Evolutionary conservation across 2,113 vertebrate genomes (phyloP).

Genomic region (Taxidea taxus): DNA sequence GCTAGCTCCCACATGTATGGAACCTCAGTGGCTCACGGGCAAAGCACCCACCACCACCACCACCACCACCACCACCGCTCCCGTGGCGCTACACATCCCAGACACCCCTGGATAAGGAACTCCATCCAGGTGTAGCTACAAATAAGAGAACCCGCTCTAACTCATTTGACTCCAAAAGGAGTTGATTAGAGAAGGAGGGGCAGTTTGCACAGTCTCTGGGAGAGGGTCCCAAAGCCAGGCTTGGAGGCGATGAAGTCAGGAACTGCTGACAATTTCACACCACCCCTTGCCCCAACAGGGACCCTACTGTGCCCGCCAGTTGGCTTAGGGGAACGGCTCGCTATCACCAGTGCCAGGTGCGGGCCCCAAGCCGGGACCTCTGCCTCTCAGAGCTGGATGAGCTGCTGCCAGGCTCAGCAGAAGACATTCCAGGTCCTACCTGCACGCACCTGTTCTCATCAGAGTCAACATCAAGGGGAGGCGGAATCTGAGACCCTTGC

Average conservation of each 20-base stretch:
- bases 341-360: rapidly evolving
- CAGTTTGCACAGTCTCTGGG: not conserved
- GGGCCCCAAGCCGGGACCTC: not conserved
- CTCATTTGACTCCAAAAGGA: not conserved
- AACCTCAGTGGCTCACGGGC: not conserved
- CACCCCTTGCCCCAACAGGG: not conserved
- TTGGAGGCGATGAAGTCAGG: not conserved
- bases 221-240: not conserved
- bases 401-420: not conserved
- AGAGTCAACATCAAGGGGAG: not conserved
- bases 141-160: not conserved
- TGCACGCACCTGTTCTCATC: not conserved
- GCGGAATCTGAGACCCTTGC: not conserved
- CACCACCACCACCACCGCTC: not conserved
- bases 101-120: not conserved
- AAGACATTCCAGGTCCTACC: not conserved
- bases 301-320: not conserved
- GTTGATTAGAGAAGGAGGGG: not conserved
- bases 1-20: not conserved
- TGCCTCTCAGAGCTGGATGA: not conserved
- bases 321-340: not conserved
- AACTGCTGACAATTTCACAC: not conserved
- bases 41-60: not conserved
- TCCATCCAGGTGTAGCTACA: not conserved
- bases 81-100: not conserved